Conservation (phyloP, 1,140 invertebrate species). For the Lethocerus indicus region DNA sequence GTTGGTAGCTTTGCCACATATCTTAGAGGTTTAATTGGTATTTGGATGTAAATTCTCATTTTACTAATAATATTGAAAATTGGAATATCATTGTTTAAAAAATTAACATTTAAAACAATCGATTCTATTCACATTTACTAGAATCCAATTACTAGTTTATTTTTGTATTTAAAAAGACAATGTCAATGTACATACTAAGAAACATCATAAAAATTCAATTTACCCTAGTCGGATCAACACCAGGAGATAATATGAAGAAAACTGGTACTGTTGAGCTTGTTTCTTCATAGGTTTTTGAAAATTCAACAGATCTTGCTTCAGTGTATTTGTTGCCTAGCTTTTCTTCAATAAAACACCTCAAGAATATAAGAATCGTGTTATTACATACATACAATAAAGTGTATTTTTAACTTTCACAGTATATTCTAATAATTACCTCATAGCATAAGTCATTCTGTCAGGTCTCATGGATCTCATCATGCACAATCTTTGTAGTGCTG, state of each 20-base stretch:
- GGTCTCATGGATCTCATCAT: constrained; percentile 73
- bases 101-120: neutral
- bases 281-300: constrained; percentile 76
- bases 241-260: constrained; percentile 89
- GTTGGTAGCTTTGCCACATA: too few relatives aligned
- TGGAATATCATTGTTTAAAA: neutral
- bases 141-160: neutral
- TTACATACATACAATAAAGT: neutral
- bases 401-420: too few relatives aligned
- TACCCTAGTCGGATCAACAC: constrained; percentile 80
- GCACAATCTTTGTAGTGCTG: constrained; percentile 70
- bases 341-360: constrained; percentile 62
- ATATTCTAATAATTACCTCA: too few relatives aligned
- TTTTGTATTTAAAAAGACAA: neutral
- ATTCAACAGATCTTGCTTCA: constrained; percentile 55
- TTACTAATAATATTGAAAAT: neutral
- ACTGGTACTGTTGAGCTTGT: constrained; percentile 68
- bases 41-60: too few relatives aligned
- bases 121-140: neutral
- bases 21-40: too few relatives aligned
- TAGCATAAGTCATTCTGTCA: constrained; percentile 73
- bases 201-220: neutral
- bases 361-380: neutral
- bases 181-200: neutral
- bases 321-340: constrained; percentile 71